phyloP scores from a whole-genome alignment of 2,797 vertebrate species.

The Sitta carolinensis region DNA sequence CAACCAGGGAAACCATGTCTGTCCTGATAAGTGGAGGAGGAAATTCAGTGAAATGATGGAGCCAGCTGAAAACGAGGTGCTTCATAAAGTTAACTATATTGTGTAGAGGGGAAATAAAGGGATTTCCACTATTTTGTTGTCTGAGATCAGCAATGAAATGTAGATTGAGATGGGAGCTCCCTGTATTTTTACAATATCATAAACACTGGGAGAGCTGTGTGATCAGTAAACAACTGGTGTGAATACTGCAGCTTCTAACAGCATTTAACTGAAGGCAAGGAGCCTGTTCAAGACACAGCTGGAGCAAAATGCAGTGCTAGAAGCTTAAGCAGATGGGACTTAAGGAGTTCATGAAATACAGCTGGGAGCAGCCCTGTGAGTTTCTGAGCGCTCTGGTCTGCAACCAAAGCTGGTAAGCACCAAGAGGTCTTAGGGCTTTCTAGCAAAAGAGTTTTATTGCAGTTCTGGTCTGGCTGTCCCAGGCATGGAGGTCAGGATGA shows the following conservation, averaged over 20 bases:
- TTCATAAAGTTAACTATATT: not conserved
- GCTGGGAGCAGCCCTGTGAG: not conserved
- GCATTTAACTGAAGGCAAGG: not conserved
- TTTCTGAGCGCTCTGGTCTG: not conserved
- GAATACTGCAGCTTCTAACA: not conserved
- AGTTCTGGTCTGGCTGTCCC: not conserved
- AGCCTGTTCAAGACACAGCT: not conserved
- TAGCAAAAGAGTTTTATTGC: not conserved
- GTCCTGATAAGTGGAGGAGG: not conserved
- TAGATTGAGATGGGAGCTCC: not conserved
- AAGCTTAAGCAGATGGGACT: not conserved
- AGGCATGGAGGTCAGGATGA: not conserved
- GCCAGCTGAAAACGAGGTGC: not conserved
- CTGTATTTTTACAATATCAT: not conserved
- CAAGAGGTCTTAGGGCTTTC: not conserved
- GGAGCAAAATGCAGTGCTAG: not conserved
- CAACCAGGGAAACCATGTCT: not conserved
- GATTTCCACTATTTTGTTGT: not conserved
- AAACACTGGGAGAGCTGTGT: not conserved
- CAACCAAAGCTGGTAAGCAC: not conserved
- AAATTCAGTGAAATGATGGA: not conserved
- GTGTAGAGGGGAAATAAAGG: not conserved
- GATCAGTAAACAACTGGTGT: not conserved
- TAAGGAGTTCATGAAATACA: not conserved
- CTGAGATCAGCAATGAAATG: not conserved